Conservation (phyloP, 2,888 invertebrate genomes). For the Siphonodentalium dalli region DNA sequence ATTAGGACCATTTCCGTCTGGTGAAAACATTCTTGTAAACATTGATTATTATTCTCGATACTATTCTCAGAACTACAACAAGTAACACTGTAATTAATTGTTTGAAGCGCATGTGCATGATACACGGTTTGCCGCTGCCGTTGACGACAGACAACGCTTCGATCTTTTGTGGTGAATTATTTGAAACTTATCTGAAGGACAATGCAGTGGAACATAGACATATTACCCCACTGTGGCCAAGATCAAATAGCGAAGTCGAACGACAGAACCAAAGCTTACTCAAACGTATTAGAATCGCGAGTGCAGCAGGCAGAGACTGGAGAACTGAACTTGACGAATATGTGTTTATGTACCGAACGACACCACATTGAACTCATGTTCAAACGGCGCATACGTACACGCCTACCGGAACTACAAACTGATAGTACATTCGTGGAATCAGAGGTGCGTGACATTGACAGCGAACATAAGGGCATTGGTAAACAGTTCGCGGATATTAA, state of each 20-base stretch:
- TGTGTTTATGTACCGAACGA: slow-evolving; percentile 5
- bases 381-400: too few species aligned
- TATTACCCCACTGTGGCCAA: slow-evolving; percentile 20
- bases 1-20: slow-evolving; percentile 12
- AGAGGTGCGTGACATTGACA: too few species aligned
- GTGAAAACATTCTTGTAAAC: slow-evolving; percentile 10
- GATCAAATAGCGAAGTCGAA: slow-evolving; percentile 23
- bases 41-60: slow-evolving; percentile 15
- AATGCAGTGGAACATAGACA: slow-evolving; percentile 20
- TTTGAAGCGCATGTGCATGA: slow-evolving; percentile 12
- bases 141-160: slow-evolving; percentile 24
- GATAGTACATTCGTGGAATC: too few species aligned
- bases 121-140: slow-evolving; percentile 3
- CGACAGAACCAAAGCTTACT: slow-evolving; percentile 18
- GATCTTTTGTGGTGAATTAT: slow-evolving; percentile 12
- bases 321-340: slow-evolving; percentile 7
- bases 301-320: slow-evolving; percentile 18
- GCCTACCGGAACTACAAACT: too few species aligned
- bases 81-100: slow-evolving; percentile 3
- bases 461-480: too few species aligned
- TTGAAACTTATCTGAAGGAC: slow-evolving; percentile 10
- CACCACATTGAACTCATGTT: slow-evolving; percentile 6
- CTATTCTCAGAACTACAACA: slow-evolving; percentile 7
- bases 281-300: slow-evolving; percentile 12
- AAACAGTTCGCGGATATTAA: too few species aligned